Conservation (phyloP, 2,113 vertebrate species). For the Triplophysa tibetana region DNA sequence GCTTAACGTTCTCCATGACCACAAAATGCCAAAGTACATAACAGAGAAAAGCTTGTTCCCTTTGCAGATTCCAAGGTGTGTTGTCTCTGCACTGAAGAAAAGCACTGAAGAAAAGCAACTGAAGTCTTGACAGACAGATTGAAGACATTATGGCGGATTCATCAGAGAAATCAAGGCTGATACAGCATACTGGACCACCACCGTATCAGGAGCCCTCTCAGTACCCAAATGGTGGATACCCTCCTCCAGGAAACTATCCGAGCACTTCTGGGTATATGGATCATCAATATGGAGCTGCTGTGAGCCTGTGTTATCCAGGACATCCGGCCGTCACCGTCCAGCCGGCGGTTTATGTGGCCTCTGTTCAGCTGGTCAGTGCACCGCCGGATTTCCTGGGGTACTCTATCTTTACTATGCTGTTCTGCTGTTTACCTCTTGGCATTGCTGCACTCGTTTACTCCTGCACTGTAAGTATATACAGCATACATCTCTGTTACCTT, state of each 20-base stretch:
- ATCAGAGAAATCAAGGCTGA: not conserved
- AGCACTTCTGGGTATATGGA: slow-evolving; percentile 10
- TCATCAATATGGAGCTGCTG: not conserved
- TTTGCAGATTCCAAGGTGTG: not conserved
- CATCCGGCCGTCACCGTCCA: slow-evolving; percentile 57
- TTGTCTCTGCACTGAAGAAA: too few relatives aligned
- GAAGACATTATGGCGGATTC: not conserved
- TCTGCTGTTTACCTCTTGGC: slow-evolving; percentile 77
- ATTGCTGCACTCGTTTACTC: slow-evolving; percentile 61
- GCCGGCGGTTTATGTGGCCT: slow-evolving; percentile 59
- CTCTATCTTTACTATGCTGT: slow-evolving; percentile 78
- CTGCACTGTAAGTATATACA: slow-evolving; percentile 41
- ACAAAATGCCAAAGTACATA: not conserved
- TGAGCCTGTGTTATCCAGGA: not conserved
- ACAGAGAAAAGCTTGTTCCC: not conserved
- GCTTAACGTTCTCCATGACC: not conserved
- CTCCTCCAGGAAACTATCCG: not conserved
- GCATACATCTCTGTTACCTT: not conserved
- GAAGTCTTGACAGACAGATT: too few relatives aligned
- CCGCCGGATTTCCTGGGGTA: slow-evolving; percentile 73
- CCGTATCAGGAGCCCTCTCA: slow-evolving; percentile 9
- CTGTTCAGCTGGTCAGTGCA: slow-evolving; percentile 44
- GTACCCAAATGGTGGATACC: not conserved
- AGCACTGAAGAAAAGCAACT: not conserved
- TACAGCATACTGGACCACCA: slow-evolving; percentile 10